These are phyloP conservation scores for Agrochola litura DNA, from an alignment of 2,888 invertebrate species.

Conservation along the genomic window DNA sequence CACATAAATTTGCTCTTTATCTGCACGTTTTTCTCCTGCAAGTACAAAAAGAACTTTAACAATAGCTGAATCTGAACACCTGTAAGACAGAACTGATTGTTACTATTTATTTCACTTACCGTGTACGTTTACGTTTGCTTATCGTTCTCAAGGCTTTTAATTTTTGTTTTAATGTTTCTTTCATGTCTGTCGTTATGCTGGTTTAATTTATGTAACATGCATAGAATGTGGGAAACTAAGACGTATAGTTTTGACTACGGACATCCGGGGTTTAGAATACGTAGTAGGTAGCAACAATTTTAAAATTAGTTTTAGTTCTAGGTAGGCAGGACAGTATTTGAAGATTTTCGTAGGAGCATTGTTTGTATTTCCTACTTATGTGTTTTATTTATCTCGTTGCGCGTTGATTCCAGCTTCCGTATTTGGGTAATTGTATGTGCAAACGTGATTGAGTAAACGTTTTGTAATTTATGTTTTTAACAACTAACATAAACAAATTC, in stretches of 20 bases:
- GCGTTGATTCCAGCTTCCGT: background rate
- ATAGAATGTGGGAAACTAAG: constrained; percentile 54
- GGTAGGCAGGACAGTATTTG: background rate
- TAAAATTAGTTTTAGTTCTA: constrained; percentile 17
- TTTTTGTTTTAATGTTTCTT: constrained; percentile 51
- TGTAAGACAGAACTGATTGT: constrained; percentile 47
- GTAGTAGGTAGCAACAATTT: constrained; percentile 6
- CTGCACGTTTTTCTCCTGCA: background rate
- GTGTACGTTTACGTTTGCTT: constrained; percentile 40
- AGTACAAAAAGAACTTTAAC: constrained; percentile 7
- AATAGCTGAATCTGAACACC: constrained; percentile 43
- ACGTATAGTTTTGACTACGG: constrained; percentile 40
- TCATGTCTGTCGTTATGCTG: constrained; percentile 51
- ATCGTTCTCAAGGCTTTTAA: constrained; percentile 60
- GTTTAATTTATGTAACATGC: constrained; percentile 50
- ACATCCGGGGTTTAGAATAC: constrained; percentile 56
- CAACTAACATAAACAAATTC: background rate
- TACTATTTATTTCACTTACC: constrained; percentile 10
- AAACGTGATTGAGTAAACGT: background rate
- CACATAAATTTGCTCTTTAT: background rate
- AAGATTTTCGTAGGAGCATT: background rate
- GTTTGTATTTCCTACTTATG: constrained; percentile 5
- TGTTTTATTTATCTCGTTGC: background rate
- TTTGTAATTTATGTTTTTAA: background rate
- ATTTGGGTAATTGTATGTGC: background rate